Percentiles rank a stretch among this genome's conserved stretches.
phyloP scores from a whole-genome alignment of 2,888 invertebrate genomes.

The Phaonia tiefii region DNA sequence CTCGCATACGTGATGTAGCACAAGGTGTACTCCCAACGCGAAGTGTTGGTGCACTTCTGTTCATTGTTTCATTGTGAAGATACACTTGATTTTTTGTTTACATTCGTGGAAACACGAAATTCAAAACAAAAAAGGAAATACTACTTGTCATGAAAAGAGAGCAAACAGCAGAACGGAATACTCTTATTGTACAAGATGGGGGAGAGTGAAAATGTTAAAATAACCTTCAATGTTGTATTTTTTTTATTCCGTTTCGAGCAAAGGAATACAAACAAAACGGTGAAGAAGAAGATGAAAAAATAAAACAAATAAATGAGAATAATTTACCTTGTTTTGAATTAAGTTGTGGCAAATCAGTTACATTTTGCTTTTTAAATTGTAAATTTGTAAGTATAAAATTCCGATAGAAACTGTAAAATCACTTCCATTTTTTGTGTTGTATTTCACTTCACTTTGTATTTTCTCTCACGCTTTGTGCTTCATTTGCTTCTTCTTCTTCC shows the following conservation, averaged over 20 bases:
- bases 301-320: constrained; percentile 5
- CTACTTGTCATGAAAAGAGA: neutral
- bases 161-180: neutral
- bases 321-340: constrained; percentile 34
- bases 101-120: constrained; percentile 49
- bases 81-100: constrained; percentile 70
- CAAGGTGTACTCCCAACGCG: neutral
- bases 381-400: too few species aligned
- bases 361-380: too few species aligned
- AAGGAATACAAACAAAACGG: neutral
- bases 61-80: neutral
- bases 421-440: constrained; percentile 25
- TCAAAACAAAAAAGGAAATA: constrained; percentile 44
- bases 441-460: constrained; percentile 6
- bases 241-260: constrained; percentile 30
- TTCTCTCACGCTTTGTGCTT: constrained; percentile 31
- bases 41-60: neutral
- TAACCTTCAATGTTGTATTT: constrained; percentile 68
- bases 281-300: neutral
- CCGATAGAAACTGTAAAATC: too few species aligned
- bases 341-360: too few species aligned
- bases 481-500: constrained; percentile 40
- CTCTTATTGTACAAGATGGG: too few species aligned
- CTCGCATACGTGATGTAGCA: neutral
- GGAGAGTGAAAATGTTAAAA: constrained; percentile 57